Evolutionary conservation across 1,140 invertebrate species (phyloP), one percentile per base, ranked within the genome.

Genomic region (Thalassaphorura encarpata): DNA sequence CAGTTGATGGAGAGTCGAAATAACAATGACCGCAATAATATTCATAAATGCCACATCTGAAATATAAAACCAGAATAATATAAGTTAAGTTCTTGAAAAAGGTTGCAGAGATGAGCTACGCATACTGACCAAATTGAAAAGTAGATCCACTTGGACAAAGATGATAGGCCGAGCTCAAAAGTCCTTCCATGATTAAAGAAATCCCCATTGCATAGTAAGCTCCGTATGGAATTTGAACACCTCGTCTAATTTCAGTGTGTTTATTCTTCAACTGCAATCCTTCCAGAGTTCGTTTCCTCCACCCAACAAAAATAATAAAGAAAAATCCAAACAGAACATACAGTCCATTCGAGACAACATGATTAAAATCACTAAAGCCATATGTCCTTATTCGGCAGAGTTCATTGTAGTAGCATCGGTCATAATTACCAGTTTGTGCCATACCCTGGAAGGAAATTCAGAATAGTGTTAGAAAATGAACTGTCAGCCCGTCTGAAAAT

Each of bases 331-430:
- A 51, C 6, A 51, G 13, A 24, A 39, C 21, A 29, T 51, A 51
- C 26, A 51, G 48, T 11, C 28, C 26, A 51, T 51, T 51, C 16
- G 48, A 51, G 28, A 51, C 33, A 16, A 51, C 11, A 51, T 51
- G 48, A 39, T 51, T 51, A 19, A 51, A 51, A 23, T 51, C 48
- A 29, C 29, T 36, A 15, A 51, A 39, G 16, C 33, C 48, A 13
- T 51, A n/a, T 5, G 33, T 27, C 11, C 33, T 11, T 8, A 51
- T 51, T 51, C 48, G 28, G 28, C 48, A 51, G 13, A 36, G 48
- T 51, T 51, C 48, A 24, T 51, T 51, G 48, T 36, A 51, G 31
- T 51, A 51, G 33, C 48, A 51, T 26, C 33, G 48, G 48, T 51
- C 48, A 24, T 27, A 51, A 19, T 51, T 24, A 18, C 48, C 48